A percentile compares a stretch with the other conserved stretches of the same genome.
Conservation (phyloP, 2,888 invertebrate genomes). For the Noctua fimbriata region DNA sequence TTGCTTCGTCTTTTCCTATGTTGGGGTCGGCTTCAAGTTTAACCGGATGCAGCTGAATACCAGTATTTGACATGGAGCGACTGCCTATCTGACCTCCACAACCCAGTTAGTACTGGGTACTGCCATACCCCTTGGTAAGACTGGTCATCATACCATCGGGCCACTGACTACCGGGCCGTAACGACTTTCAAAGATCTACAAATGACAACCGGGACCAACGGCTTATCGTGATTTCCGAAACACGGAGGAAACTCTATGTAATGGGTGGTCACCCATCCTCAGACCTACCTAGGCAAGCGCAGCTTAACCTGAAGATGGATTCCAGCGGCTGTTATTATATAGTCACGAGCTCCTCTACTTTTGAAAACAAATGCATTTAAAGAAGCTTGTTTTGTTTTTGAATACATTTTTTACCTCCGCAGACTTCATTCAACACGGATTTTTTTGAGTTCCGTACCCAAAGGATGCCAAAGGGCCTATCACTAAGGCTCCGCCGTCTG, state of each 20-base stretch:
- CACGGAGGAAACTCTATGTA: background rate
- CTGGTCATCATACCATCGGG: too few species aligned
- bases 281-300: background rate
- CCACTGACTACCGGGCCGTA: too few species aligned
- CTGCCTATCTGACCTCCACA: too few species aligned
- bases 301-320: background rate
- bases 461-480: background rate
- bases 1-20: too few species aligned
- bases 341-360: background rate
- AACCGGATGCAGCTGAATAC: too few species aligned
- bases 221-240: background rate
- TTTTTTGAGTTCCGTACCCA: background rate
- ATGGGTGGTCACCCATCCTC: background rate
- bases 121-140: too few species aligned
- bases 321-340: background rate
- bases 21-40: too few species aligned
- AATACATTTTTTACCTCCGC: slow-evolving; percentile 6
- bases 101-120: too few species aligned
- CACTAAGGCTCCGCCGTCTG: background rate
- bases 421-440: background rate
- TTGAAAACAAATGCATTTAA: slow-evolving; percentile 18
- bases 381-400: slow-evolving; percentile 23
- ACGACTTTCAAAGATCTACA: background rate
- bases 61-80: too few species aligned
- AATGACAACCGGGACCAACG: background rate